Base-by-base conservation (phyloP, 2,888 invertebrate genomes). In the Trichogramma dendrolimi region DNA sequence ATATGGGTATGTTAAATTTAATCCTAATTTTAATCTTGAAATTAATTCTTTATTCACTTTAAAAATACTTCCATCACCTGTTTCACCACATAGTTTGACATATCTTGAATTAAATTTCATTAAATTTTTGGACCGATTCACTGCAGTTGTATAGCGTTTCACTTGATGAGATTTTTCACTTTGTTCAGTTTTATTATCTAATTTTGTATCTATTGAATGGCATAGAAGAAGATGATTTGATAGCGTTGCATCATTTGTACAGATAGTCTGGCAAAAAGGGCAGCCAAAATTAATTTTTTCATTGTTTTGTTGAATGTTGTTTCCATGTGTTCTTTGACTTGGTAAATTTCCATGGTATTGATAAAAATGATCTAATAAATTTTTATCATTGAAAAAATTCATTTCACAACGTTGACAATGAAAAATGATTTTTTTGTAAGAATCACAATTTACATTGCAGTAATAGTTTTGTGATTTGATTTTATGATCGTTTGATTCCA, bases 51-150 rank as follows among this genome's bases (percentile, higher is more conserved):
- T n/a, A 52, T 65, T 39, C 1, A 60, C 39, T 47, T 60, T 60
- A 48, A 66, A 67, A 55, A 71, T 61, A 59, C 65, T 66, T 27
- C 64, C 61, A 6, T 61, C 43, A 4, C 63, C 68, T 5, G 46
- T 11, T 43, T 64, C 62, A 8, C 69, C 39, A 52, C 65, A 62
- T 8, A 65, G 46, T 27, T 63, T 58, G 3, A 63, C 57, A 56
- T 63, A 61, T 58, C 58, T 55, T 43, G 60, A 46, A 58, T 46
- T 60, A 44, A 58, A 65, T 11, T 56, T 58, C 4, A 60, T 55
- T 11, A 64, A 52, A 40, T 51, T 57, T 39, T 62, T 61, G 7
- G 57, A 57, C 2, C 27, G 42, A 14, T 7, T 57, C 43, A 8
- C 11, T 40, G 11, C 14, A 44, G 11, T 7, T 1, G 10, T 5